These are phyloP conservation scores for Eurystomus glaucurus DNA, from an alignment of 2,797 vertebrate species.

Conservation along the genomic window DNA sequence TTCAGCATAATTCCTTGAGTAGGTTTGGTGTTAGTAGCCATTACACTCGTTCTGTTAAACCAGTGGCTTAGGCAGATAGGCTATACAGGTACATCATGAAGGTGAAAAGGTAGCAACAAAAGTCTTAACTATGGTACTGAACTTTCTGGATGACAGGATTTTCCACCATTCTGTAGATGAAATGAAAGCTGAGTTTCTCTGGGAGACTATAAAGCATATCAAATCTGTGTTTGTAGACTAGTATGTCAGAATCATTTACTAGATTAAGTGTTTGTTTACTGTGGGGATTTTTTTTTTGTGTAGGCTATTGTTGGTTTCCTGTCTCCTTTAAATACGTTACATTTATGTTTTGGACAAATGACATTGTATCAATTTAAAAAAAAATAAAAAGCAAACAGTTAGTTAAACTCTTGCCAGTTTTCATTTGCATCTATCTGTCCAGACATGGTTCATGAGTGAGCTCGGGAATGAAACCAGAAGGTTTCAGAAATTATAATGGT, in stretches of 20 bases:
- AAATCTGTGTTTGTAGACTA: neutral
- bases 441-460: neutral
- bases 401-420: neutral
- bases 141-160: neutral
- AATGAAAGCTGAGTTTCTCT: neutral
- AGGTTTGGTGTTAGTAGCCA: neutral
- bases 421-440: neutral
- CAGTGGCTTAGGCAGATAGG: neutral
- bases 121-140: neutral
- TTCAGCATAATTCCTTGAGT: neutral
- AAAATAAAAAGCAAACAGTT: neutral
- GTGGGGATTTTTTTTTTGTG: neutral
- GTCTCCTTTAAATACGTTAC: neutral
- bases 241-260: neutral
- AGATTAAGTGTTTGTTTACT: neutral
- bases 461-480: neutral
- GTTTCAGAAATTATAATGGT: neutral
- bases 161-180: neutral
- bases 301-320: neutral
- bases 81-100: rapidly evolving
- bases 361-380: neutral
- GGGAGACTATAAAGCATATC: neutral
- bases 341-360: neutral
- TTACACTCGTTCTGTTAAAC: neutral
- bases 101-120: neutral